Percentiles rank a stretch among this genome's conserved stretches.
phyloP scores from a whole-genome alignment of 2,797 vertebrate species.

The Pteropus rufus region DNA sequence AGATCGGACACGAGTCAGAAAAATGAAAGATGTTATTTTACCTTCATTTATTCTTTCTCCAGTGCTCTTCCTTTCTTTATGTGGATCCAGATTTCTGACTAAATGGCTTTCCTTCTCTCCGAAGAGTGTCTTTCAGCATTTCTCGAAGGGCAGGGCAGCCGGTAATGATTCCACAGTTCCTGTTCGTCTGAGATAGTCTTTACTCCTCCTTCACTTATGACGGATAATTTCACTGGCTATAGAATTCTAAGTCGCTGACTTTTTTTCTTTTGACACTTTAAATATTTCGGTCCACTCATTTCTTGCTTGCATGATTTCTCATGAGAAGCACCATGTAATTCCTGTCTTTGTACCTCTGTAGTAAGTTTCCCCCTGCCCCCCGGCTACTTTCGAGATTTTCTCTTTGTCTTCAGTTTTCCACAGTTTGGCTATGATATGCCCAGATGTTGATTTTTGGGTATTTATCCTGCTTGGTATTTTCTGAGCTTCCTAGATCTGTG shows the following conservation, averaged over 20 bases:
- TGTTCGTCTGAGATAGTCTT: not conserved
- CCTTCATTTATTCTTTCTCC: not conserved
- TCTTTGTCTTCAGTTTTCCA: not conserved
- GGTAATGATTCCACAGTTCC: not conserved
- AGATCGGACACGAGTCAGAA: not conserved
- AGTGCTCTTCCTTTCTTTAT: not conserved
- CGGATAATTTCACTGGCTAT: not conserved
- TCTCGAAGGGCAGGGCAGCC: not conserved
- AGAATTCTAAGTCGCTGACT: not conserved
- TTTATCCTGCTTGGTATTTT: not conserved
- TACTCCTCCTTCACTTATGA: not conserved
- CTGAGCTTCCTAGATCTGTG: not conserved
- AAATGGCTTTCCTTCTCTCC: not conserved
- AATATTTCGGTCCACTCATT: not conserved
- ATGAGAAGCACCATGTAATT: not conserved
- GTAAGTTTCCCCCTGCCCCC: not conserved
- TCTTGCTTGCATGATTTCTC: not conserved
- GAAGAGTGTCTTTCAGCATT: not conserved
- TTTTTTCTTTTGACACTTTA: not conserved
- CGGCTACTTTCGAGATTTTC: not conserved
- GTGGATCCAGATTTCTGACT: not conserved
- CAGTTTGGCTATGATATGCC: too few species aligned
- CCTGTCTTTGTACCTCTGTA: not conserved
- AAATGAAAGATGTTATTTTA: not conserved
- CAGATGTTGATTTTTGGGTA: not conserved